Evolutionary conservation across 2,888 invertebrate species (phyloP), one percentile per base, ranked within the genome.

Genomic region (Leuctra nigra): DNA sequence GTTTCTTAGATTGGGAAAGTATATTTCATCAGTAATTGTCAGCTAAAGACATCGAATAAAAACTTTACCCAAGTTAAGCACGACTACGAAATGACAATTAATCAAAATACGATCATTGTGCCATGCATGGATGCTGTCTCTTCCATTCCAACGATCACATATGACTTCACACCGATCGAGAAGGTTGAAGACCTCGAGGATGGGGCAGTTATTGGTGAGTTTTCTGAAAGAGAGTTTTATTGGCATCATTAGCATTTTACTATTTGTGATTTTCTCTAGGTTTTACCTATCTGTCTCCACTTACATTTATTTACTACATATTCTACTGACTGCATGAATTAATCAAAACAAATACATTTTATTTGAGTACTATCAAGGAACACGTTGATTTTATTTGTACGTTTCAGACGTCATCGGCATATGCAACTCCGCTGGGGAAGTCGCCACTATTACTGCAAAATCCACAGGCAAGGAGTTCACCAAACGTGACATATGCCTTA

Each of bases 11-110:
- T 82, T 1, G 86, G 88, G 65, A 86, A 87, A 72, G 83, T 96
- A 0, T 99, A 94, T 70, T 93, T 83, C 69, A 83, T 99, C 60
- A 87, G 87, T 46, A 85, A 86, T 60, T 91, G 89, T 61, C 76
- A 78, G 46, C 72, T 98, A n/a, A 97, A 97, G 70, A 82, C 90
- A 1, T 97, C 98, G 0, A 97, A 99, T 72, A 96, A 94, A 68
- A 86, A 90, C 68, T 99, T 80, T 71, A 79, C 81, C 29, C 80
- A 76, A 35, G 71, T 95, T 4, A 89, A 90, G 63, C 94, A 97
- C 69, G 97, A 98, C 69, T 99, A 97, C 67, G 99, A 99, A 72
- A 88, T 99, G 86, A 87, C 91, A 1, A 83, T 97, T 67, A 83
- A 77, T 11, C 72, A 74, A 6, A 93, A 96, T 44, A 86, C 92